phyloP scores from a whole-genome alignment of 2,888 invertebrate genomes.

The Fragum whitleyi region DNA sequence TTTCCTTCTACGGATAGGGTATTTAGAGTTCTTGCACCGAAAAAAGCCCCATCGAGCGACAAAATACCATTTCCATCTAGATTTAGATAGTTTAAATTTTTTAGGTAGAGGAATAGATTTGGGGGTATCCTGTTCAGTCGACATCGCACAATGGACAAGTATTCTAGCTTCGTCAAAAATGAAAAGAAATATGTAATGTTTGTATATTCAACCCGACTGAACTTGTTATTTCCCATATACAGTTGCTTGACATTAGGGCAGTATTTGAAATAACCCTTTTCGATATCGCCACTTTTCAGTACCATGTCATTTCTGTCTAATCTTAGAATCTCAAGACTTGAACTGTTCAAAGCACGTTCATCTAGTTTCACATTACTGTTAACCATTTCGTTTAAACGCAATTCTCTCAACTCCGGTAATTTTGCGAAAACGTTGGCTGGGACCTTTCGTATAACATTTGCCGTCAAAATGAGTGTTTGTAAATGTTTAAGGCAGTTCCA shows the following conservation, averaged over 20 bases:
- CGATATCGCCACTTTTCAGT: not conserved
- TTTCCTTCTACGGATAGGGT: not conserved
- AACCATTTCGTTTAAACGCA: not conserved
- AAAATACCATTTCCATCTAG: conserved; percentile 28
- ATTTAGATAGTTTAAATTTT: conserved; percentile 19
- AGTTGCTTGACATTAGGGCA: conserved; percentile 23
- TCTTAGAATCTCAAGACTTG: not conserved
- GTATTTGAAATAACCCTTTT: conserved; percentile 8
- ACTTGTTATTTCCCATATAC: conserved; percentile 27
- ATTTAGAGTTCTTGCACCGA: not conserved
- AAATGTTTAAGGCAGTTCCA: conserved; percentile 14
- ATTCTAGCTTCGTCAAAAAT: conserved; percentile 31
- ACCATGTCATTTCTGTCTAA: conserved; percentile 5
- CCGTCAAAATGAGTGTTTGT: not conserved
- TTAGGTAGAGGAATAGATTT: conserved; percentile 10
- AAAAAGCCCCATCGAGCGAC: not conserved
- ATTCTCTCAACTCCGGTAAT: not conserved
- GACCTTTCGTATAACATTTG: not conserved
- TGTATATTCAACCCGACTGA: not conserved
- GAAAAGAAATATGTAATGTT: conserved; percentile 17
- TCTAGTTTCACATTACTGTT: conserved; percentile 14
- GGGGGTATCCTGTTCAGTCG: conserved; percentile 1
- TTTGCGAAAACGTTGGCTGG: conserved; percentile 1
- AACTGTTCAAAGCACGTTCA: not conserved
- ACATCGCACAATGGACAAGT: not conserved